Percentiles rank a stretch among this genome's conserved stretches.
Conservation (phyloP, 2,888 invertebrate genomes). For the Zaprionus bogoriensis region DNA sequence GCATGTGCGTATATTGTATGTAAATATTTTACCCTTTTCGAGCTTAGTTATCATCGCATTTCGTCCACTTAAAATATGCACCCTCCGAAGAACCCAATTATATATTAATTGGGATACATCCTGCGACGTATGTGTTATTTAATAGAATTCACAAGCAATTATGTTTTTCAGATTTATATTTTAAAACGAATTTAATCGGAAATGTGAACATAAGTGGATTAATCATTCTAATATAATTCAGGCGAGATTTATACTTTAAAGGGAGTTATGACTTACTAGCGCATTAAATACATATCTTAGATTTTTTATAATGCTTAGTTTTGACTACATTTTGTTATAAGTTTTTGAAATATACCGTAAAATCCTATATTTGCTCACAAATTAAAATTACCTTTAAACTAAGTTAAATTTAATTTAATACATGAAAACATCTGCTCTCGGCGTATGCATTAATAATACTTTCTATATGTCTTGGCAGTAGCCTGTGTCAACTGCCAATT, state of each 20-base stretch:
- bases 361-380: too few relatives aligned
- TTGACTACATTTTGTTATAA: too few relatives aligned
- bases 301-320: too few relatives aligned
- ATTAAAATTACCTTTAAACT: too few relatives aligned
- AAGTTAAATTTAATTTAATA: too few relatives aligned
- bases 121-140: conserved; percentile 29
- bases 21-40: conserved; percentile 17
- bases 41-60: conserved; percentile 11
- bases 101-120: conserved; percentile 21
- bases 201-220: neutral
- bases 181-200: conserved; percentile 13
- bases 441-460: neutral
- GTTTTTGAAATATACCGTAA: too few relatives aligned
- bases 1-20: neutral
- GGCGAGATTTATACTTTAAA: neutral
- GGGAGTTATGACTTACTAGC: neutral
- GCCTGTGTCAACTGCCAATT: neutral
- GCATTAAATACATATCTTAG: neutral
- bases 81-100: conserved; percentile 39
- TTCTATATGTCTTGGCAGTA: neutral
- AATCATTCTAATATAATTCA: neutral
- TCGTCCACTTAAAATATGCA: conserved; percentile 34
- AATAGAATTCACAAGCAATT: conserved; percentile 30
- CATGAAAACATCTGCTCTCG: neutral
- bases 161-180: conserved; percentile 14